Conservation (phyloP, 2,888 invertebrate species). For the Diaphora mendica region DNA sequence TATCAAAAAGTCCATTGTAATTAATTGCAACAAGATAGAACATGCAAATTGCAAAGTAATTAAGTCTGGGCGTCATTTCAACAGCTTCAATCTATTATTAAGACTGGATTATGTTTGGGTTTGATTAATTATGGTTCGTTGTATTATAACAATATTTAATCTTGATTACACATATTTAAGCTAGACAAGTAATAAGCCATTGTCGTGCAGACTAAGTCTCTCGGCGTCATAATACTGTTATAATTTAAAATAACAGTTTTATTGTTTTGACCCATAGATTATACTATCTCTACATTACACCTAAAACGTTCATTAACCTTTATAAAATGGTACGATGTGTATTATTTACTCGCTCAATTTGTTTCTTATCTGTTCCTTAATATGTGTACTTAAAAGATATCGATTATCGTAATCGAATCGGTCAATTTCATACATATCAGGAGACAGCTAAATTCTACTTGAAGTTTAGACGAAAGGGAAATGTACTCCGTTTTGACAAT, state of each 20-base stretch:
- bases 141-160: conserved; percentile 1
- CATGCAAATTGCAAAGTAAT: not conserved
- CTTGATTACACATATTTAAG: not conserved
- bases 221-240: not conserved
- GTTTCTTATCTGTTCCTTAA: not conserved
- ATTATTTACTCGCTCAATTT: conserved; percentile 10
- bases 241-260: conserved; percentile 9
- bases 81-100: conserved; percentile 1
- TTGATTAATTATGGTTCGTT: conserved; percentile 1
- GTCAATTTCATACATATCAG: not conserved
- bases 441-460: not conserved
- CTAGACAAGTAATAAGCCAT: not conserved
- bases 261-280: conserved; percentile 22
- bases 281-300: conserved; percentile 20
- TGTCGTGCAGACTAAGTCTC: not conserved
- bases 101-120: not conserved
- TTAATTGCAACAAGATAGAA: not conserved
- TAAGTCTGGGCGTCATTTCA: not conserved
- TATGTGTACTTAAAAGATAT: not conserved
- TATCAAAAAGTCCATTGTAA: not conserved
- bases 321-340: conserved; percentile 23
- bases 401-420: not conserved
- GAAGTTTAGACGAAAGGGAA: not conserved
- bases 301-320: conserved; percentile 26
- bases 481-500: not conserved